phyloP scores from a whole-genome alignment of 2,888 invertebrate species.

The Netelia melanura region DNA sequence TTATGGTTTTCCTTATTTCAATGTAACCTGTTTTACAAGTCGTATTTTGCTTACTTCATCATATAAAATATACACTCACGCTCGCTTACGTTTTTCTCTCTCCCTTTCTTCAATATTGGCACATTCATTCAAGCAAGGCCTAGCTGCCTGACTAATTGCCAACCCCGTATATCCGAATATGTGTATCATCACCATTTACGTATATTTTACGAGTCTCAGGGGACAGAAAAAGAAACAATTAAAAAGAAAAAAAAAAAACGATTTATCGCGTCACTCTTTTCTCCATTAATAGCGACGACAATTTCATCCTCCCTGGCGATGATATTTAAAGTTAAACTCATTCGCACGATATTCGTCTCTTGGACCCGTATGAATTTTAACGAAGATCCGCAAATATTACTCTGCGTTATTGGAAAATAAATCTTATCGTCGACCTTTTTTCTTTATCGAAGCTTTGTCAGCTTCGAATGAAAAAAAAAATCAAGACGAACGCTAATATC shows the following conservation, averaged over 20 bases:
- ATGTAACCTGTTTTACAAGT: slow-evolving; percentile 62
- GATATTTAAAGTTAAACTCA: slow-evolving; percentile 64
- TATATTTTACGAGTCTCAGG: slow-evolving; percentile 13
- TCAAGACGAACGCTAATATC: not conserved
- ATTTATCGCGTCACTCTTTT: not conserved
- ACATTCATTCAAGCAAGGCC: slow-evolving; percentile 65
- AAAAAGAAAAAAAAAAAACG: not conserved
- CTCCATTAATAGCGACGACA: slow-evolving; percentile 10
- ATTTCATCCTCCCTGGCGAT: slow-evolving; percentile 50
- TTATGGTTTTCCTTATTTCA: slow-evolving; percentile 16
- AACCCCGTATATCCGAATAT: slow-evolving; percentile 76
- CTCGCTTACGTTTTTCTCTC: slow-evolving; percentile 15
- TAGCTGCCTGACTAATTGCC: slow-evolving; percentile 62
- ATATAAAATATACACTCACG: slow-evolving; percentile 64
- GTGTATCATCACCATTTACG: slow-evolving; percentile 73
- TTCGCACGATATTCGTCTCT: slow-evolving; percentile 49
- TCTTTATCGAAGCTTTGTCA: not conserved
- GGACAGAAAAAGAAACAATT: slow-evolving; percentile 7
- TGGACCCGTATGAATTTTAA: slow-evolving; percentile 59
- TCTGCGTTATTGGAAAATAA: slow-evolving; percentile 27
- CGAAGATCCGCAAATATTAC: slow-evolving; percentile 20
- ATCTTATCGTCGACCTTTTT: not conserved
- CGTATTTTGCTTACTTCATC: slow-evolving; percentile 61
- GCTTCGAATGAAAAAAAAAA: slow-evolving; percentile 1
- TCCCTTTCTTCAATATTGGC: slow-evolving; percentile 50